Evolutionary conservation across 2,888 invertebrate species (phyloP).

Genomic region (Ectemnius cavifrons): DNA sequence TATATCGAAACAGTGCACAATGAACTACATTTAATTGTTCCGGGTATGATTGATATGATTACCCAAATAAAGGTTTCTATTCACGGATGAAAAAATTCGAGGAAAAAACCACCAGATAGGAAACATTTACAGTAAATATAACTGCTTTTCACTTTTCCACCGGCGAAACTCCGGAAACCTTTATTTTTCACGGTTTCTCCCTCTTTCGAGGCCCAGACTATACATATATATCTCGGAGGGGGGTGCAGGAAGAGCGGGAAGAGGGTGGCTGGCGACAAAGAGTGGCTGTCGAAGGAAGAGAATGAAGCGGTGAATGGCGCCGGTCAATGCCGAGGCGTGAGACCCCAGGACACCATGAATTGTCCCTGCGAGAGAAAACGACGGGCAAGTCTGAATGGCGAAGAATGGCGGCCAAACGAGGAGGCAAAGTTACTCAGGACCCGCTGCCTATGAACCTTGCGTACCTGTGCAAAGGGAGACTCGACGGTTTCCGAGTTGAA

Average conservation of each 20-base stretch:
- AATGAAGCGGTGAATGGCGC: conserved; percentile 65
- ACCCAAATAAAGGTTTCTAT: too few species aligned
- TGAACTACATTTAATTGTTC: too few species aligned
- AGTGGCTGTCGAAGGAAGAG: conserved; percentile 71
- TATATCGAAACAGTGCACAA: too few species aligned
- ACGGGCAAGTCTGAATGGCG: conserved; percentile 64
- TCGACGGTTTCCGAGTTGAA: too few species aligned
- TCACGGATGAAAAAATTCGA: too few species aligned
- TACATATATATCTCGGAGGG: conserved; percentile 37
- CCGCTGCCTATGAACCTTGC: conserved; percentile 6
- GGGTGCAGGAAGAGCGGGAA: conserved; percentile 28
- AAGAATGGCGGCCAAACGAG: conserved; percentile 72
- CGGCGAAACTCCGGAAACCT: too few species aligned
- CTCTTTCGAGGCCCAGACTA: too few species aligned
- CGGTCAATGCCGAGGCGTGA: conserved; percentile 75
- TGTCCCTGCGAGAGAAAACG: conserved; percentile 69
- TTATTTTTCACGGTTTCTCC: conserved; percentile 38
- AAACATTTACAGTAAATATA: too few species aligned
- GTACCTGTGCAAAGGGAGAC: conserved; percentile 26
- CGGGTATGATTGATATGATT: too few species aligned
- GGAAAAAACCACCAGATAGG: too few species aligned
- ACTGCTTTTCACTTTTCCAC: too few species aligned
- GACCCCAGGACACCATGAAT: conserved; percentile 62
- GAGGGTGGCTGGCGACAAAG: conserved; percentile 47
- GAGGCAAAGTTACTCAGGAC: conserved; percentile 59